These are phyloP conservation scores for Aphidius gifuensis DNA, from an alignment of 1,140 invertebrate species.

Conservation along the genomic window DNA sequence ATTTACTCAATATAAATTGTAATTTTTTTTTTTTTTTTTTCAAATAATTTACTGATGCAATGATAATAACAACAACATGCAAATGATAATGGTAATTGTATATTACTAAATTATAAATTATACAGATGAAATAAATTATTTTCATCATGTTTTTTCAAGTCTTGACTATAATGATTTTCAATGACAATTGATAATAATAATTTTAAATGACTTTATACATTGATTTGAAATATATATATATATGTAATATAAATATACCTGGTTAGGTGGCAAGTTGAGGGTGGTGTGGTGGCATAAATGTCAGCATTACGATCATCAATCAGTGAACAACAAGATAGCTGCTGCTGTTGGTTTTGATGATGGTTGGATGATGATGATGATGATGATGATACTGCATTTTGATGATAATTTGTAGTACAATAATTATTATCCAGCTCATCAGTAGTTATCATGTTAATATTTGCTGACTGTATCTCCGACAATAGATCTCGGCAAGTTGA, in stretches of 20 bases:
- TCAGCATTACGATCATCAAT: slow-evolving; percentile 30
- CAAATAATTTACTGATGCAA: no score
- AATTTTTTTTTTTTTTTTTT: no score
- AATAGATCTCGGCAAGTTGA: slow-evolving; percentile 43
- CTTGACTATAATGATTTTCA: no score
- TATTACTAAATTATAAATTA: no score
- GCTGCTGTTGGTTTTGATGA: slow-evolving; percentile 7
- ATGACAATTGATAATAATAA: no score
- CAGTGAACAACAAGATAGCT: no score
- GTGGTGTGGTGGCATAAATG: slow-evolving; percentile 38
- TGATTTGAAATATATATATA: no score
- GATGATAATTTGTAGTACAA: background rate
- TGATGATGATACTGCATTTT: slow-evolving; percentile 31
- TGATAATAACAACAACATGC: no score
- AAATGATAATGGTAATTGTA: background rate
- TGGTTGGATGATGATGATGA: slow-evolving; percentile 33
- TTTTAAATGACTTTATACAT: no score
- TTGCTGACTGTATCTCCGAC: slow-evolving; percentile 32
- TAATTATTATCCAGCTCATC: slow-evolving; percentile 13
- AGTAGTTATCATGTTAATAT: slow-evolving; percentile 18
- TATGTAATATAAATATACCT: slow-evolving; percentile 31
- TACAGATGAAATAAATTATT: no score
- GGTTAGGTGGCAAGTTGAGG: slow-evolving; percentile 43
- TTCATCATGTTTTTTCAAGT: no score
- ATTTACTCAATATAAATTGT: no score